phyloP scores from a whole-genome alignment of 2,113 vertebrate species.

The cattle (Bos taurus) region ARS-UCD2.0 NC_037349.1:49140001-49140500 shows the following conservation, averaged over 20 bases:
- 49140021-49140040: constrained; percentile 64
- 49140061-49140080: constrained; percentile 61
- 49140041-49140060: constrained; percentile 61
- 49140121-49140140: not conserved
- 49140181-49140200: not conserved
- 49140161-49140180: constrained; percentile 30
- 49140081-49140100: constrained; percentile 68
- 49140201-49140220: not conserved
- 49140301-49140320: not conserved
- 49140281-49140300: not conserved
- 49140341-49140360: not conserved
- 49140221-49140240: constrained; percentile 37
- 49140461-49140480: not conserved
- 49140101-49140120: not conserved
- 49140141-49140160: constrained; percentile 30
- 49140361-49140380: not conserved
- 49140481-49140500: not conserved
- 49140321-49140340: not conserved
- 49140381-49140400: not conserved
- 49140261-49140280: not conserved
- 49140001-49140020: constrained; percentile 41
- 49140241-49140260: not conserved
- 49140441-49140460: not conserved
- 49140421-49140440: not conserved
- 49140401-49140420: not conserved